Percentiles rank a stretch among this genome's conserved stretches.
These are phyloP conservation scores for Tethya wilhelma DNA, from an alignment of 37 sponge, comb jelly and placozoan species.

Conservation along the genomic window DNA sequence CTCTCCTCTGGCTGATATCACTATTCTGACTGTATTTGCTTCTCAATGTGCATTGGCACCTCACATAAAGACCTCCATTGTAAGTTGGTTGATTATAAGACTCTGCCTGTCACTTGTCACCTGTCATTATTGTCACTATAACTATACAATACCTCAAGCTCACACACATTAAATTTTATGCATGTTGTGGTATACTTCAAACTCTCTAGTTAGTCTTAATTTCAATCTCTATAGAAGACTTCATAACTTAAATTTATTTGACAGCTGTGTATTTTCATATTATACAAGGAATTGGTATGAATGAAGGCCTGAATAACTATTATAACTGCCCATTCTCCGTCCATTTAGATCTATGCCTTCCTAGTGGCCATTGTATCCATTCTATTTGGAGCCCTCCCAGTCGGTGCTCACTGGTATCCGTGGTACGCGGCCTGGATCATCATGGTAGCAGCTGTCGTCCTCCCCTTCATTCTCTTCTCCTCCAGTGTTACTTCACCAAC, in stretches of 20 bases:
- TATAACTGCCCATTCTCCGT: too few relatives aligned
- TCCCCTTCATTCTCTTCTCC: constrained; percentile 30
- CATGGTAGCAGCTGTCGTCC: constrained; percentile 6
- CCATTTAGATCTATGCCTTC: constrained; percentile 20
- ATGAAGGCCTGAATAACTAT: too few relatives aligned
- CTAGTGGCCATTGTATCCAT: constrained; percentile 5
- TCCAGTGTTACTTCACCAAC: neutral
- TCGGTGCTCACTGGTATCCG: constrained; percentile 44
- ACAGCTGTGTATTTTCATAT: neutral
- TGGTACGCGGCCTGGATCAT: constrained; percentile 40
- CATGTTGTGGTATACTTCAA: too few relatives aligned
- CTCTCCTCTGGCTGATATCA: constrained; percentile 55
- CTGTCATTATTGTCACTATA: too few relatives aligned
- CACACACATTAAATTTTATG: too few relatives aligned
- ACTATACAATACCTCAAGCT: too few relatives aligned
- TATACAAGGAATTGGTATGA: too few relatives aligned
- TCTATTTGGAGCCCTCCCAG: constrained; percentile 30
- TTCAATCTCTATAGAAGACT: too few relatives aligned
- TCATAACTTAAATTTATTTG: neutral
- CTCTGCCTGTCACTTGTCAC: too few relatives aligned
- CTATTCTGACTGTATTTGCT: constrained; percentile 46
- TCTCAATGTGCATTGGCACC: constrained; percentile 13
- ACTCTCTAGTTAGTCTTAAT: too few relatives aligned
- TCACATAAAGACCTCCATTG: constrained; percentile 41
- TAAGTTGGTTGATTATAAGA: neutral